A percentile compares a stretch with the other conserved stretches of the same genome.
phyloP scores from a whole-genome alignment of 2,888 invertebrate genomes.

The Epistrophe eligans region DNA sequence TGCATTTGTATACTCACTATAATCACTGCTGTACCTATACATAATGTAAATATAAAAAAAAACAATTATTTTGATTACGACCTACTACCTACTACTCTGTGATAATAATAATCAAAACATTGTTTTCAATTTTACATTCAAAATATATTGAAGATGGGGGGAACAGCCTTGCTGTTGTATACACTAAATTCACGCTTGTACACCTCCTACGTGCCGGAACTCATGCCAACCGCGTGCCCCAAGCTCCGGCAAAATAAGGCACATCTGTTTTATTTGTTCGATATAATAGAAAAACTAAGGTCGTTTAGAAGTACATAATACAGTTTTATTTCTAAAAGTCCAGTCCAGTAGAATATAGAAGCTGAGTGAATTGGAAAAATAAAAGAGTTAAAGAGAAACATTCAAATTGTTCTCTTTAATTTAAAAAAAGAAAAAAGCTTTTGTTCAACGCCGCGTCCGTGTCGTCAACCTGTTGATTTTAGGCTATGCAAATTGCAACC shows the following conservation, averaged over 20 bases:
- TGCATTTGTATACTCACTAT: background rate
- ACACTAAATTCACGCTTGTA: conserved; percentile 17
- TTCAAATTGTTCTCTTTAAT: conserved; percentile 16
- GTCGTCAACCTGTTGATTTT: conserved; percentile 39
- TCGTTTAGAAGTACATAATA: conserved; percentile 31
- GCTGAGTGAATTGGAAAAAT: background rate
- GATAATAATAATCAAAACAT: conserved; percentile 30
- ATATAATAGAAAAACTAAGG: conserved; percentile 42
- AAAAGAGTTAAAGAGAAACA: background rate
- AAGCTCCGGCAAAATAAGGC: conserved; percentile 4
- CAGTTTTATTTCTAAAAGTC: conserved; percentile 10
- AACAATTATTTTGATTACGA: background rate
- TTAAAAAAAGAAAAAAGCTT: conserved; percentile 10
- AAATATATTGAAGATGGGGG: conserved; percentile 8
- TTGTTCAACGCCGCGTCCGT: background rate
- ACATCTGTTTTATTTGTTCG: conserved; percentile 44
- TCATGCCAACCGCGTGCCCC: conserved; percentile 52
- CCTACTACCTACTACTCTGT: background rate
- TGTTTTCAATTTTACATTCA: conserved; percentile 38
- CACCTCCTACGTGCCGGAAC: conserved; percentile 70
- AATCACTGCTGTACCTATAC: conserved; percentile 1
- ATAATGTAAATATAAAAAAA: background rate
- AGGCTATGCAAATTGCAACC: conserved; percentile 9
- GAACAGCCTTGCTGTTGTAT: conserved; percentile 31
- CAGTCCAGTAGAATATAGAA: background rate